Conservation (phyloP, 2,888 invertebrate species). For the Patella depressa region DNA sequence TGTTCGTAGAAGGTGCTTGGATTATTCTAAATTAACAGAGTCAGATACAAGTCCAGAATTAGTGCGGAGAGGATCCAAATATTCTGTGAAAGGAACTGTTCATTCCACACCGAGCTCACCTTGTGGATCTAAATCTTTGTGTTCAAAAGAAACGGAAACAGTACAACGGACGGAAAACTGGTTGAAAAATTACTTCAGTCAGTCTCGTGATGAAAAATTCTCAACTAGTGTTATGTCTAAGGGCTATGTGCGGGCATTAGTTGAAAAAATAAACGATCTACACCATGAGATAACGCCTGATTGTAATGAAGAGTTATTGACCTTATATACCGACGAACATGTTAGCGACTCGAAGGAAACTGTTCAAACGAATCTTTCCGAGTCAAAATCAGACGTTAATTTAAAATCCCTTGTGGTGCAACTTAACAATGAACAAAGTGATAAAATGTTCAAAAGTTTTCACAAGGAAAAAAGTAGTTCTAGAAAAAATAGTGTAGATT, state of each 20-base stretch:
- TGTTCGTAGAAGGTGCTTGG: constrained; percentile 49
- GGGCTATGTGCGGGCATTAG: constrained; percentile 58
- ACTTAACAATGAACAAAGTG: not conserved
- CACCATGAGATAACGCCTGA: not conserved
- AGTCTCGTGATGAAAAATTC: constrained; percentile 45
- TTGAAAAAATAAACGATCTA: constrained; percentile 46
- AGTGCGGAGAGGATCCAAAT: not conserved
- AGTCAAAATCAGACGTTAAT: not conserved
- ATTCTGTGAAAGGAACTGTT: constrained; percentile 20
- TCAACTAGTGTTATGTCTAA: constrained; percentile 46
- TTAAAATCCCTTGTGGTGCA: not conserved
- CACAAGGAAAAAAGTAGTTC: not conserved
- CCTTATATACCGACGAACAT: not conserved
- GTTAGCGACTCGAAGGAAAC: not conserved
- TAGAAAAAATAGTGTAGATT: constrained; percentile 4
- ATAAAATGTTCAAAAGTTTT: constrained; percentile 9
- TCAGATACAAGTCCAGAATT: constrained; percentile 22
- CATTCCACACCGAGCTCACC: constrained; percentile 33
- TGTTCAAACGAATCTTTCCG: not conserved
- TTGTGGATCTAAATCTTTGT: not conserved
- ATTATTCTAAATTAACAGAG: constrained; percentile 45
- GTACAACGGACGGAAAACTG: constrained; percentile 26
- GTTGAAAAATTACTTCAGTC: constrained; percentile 31
- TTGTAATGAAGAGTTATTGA: not conserved
- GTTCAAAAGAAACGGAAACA: not conserved